phyloP scores from a whole-genome alignment of 2,113 vertebrate genomes.

The Rhabdomys dilectus region DNA sequence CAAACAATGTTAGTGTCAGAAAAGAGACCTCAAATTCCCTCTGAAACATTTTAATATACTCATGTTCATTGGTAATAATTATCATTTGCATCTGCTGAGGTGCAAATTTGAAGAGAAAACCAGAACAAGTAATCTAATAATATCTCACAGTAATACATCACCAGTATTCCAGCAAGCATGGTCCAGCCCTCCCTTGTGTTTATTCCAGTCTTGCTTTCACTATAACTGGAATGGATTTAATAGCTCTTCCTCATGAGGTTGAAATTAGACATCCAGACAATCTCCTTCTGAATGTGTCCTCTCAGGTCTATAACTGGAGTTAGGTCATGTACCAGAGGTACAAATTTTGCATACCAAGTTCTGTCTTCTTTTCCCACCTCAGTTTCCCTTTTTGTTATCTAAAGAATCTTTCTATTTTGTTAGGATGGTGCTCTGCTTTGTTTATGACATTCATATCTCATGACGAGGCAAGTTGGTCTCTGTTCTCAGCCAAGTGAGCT shows the following conservation, averaged over 20 bases:
- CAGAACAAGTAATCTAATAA: neutral
- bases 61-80: neutral
- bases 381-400: neutral
- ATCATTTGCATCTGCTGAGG: neutral
- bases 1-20: slow-evolving; percentile 45
- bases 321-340: neutral
- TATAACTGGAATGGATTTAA: neutral
- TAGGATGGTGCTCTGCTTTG: neutral
- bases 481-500: neutral
- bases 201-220: neutral
- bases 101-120: slow-evolving; percentile 35
- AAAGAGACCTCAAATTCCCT: slow-evolving; percentile 30
- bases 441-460: neutral
- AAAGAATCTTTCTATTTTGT: neutral
- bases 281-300: neutral
- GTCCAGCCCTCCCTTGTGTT: neutral
- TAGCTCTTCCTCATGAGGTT: neutral
- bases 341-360: neutral
- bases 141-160: neutral
- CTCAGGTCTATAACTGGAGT: neutral
- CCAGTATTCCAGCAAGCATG: neutral
- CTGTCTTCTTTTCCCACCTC: neutral
- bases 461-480: neutral
- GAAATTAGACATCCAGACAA: neutral
- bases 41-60: neutral